Percentiles rank a stretch among this genome's conserved stretches.
These are phyloP conservation scores for Pemphredon lugubris DNA, from an alignment of 2,888 invertebrate species.

Conservation along the genomic window DNA sequence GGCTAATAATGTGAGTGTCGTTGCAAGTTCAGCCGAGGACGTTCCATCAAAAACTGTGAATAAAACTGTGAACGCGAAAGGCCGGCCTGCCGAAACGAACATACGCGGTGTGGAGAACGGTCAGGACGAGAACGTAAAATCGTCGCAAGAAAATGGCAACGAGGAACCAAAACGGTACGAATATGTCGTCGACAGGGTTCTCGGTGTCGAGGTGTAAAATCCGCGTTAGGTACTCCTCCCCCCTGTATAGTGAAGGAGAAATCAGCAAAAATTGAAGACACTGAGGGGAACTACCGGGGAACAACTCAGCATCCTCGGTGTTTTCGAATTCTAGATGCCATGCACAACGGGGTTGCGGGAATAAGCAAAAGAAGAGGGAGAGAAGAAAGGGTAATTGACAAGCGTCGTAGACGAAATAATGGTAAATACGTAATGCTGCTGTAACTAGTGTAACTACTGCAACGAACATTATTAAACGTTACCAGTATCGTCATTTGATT, in stretches of 20 bases:
- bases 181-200: slow-evolving; percentile 91
- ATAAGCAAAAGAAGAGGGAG: too few species aligned
- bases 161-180: slow-evolving; percentile 85
- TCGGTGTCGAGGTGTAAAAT: slow-evolving; percentile 92
- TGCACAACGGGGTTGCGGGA: slow-evolving; percentile 44
- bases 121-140: slow-evolving; percentile 46
- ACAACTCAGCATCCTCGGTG: slow-evolving; percentile 12
- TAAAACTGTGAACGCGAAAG: slow-evolving; percentile 57
- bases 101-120: slow-evolving; percentile 45
- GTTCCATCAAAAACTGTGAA: slow-evolving; percentile 33
- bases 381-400: slow-evolving; percentile 7
- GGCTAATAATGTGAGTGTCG: slow-evolving; percentile 36
- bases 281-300: neutral
- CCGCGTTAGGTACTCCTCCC: neutral
- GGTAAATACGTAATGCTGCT: slow-evolving; percentile 14
- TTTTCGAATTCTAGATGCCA: slow-evolving; percentile 63
- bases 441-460: slow-evolving; percentile 34
- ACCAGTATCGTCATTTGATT: slow-evolving; percentile 39
- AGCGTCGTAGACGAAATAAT: slow-evolving; percentile 19
- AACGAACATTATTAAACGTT: slow-evolving; percentile 33
- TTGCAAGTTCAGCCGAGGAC: slow-evolving; percentile 26
- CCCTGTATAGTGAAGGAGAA: neutral
- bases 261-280: slow-evolving; percentile 8
- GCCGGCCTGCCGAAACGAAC: slow-evolving; percentile 42
- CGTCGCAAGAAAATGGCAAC: slow-evolving; percentile 59